These are phyloP conservation scores for Phaethon lepturus DNA, from an alignment of 2,113 vertebrate genomes.

Conservation along the genomic window DNA sequence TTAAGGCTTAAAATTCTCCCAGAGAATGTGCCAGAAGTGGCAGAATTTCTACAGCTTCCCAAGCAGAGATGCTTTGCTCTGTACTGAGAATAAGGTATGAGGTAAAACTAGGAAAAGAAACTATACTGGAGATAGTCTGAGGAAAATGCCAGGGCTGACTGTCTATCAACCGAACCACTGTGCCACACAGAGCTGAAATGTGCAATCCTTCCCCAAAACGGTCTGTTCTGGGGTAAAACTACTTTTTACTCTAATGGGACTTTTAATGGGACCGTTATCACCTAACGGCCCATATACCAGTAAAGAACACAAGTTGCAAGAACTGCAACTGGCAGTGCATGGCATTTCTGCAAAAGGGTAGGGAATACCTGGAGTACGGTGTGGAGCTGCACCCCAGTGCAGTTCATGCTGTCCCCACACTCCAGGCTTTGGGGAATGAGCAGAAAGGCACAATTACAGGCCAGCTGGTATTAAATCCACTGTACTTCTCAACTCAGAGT, in stretches of 20 bases:
- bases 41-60: neutral
- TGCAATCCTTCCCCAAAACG: neutral
- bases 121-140: neutral
- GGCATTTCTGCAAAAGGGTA: neutral
- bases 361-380: neutral
- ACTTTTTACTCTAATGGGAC: neutral
- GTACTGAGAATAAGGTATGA: neutral
- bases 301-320: neutral
- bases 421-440: neutral
- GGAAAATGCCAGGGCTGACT: neutral
- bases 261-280: neutral
- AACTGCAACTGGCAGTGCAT: neutral
- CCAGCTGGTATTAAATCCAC: neutral
- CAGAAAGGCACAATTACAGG: neutral
- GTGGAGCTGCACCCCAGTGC: neutral
- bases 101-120: neutral
- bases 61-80: neutral
- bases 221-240: neutral
- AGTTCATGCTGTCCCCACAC: fast-evolving
- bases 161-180: neutral
- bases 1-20: neutral
- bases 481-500: neutral
- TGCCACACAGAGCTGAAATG: neutral
- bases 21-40: neutral
- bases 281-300: neutral